A percentile compares a stretch with the other conserved stretches of the same genome.
These are phyloP conservation scores for Campoplex capitator DNA, from an alignment of 2,888 invertebrate species.

Conservation along the genomic window DNA sequence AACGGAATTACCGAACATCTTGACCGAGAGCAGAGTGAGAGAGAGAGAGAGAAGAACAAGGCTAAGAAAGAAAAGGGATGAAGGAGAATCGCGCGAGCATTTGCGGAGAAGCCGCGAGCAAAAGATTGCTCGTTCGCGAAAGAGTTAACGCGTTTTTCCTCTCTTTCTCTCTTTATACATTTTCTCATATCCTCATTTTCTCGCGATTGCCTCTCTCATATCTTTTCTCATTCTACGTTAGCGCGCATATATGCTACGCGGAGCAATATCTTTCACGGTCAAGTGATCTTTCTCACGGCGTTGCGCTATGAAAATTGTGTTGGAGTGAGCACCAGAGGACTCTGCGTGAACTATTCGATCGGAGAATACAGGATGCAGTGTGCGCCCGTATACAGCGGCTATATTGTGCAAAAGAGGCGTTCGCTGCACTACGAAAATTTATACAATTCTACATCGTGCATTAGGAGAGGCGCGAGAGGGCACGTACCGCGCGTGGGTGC, in stretches of 20 bases:
- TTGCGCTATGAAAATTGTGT: constrained; percentile 54
- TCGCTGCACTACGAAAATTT: constrained; percentile 40
- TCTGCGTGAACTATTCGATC: constrained; percentile 55
- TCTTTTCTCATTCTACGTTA: constrained; percentile 45
- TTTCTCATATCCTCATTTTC: constrained; percentile 50
- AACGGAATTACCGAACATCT: constrained; percentile 67
- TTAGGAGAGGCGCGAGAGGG: constrained; percentile 41
- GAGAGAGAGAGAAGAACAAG: too few species aligned
- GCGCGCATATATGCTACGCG: constrained; percentile 4
- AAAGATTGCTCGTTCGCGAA: constrained; percentile 59
- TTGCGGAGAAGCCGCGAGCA: constrained; percentile 49
- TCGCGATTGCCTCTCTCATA: constrained; percentile 39
- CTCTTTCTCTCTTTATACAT: constrained; percentile 32
- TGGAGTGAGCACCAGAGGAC: background rate
- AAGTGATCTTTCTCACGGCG: constrained; percentile 66
- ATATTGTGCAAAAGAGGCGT: constrained; percentile 6
- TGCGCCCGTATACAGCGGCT: background rate
- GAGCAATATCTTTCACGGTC: constrained; percentile 59
- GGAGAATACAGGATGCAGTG: constrained; percentile 36
- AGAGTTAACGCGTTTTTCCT: constrained; percentile 54
- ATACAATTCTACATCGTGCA: constrained; percentile 30
- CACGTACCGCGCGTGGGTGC: constrained; percentile 52
- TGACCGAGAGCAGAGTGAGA: constrained; percentile 18
- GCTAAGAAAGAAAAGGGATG: constrained; percentile 10
- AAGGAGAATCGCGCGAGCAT: constrained; percentile 55